Percentiles rank a stretch among this genome's conserved stretches.
phyloP scores from a whole-genome alignment of 2,888 invertebrate species.

The Leucophenga montana region DNA sequence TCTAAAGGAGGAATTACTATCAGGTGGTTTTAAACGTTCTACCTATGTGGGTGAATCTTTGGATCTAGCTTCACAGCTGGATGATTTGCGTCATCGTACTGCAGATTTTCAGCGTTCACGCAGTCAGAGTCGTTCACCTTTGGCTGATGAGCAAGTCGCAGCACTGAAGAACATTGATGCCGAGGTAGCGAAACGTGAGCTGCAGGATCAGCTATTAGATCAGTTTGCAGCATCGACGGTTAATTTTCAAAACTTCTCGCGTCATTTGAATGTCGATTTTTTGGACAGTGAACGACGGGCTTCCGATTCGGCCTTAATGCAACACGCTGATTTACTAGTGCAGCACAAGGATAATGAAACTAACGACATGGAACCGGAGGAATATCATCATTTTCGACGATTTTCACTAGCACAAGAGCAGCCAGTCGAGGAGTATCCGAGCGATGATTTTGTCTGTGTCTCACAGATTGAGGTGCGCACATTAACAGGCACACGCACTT shows the following conservation, averaged over 20 bases:
- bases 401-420: slow-evolving; percentile 69
- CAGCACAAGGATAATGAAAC: slow-evolving; percentile 52
- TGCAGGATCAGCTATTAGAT: slow-evolving; percentile 64
- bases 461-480: slow-evolving; percentile 67
- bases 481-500: slow-evolving; percentile 60
- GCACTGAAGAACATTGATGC: slow-evolving; percentile 54
- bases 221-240: slow-evolving; percentile 61
- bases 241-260: slow-evolving; percentile 66
- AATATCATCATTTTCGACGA: slow-evolving; percentile 71
- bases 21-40: slow-evolving; percentile 51
- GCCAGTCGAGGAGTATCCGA: slow-evolving; percentile 69
- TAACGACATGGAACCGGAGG: slow-evolving; percentile 68
- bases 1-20: slow-evolving; percentile 52
- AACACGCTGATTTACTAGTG: slow-evolving; percentile 55
- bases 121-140: slow-evolving; percentile 69
- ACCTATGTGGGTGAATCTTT: slow-evolving; percentile 54
- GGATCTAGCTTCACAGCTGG: slow-evolving; percentile 56
- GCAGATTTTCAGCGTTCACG: slow-evolving; percentile 68
- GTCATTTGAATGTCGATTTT: slow-evolving; percentile 59
- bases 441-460: slow-evolving; percentile 64
- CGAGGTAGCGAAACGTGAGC: slow-evolving; percentile 53
- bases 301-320: slow-evolving; percentile 68
- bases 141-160: slow-evolving; percentile 40
- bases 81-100: slow-evolving; percentile 63
- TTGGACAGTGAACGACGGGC: slow-evolving; percentile 69